Evolutionary conservation across 2,797 vertebrate genomes (phyloP).

Genomic region (Anas bernieri): DNA sequence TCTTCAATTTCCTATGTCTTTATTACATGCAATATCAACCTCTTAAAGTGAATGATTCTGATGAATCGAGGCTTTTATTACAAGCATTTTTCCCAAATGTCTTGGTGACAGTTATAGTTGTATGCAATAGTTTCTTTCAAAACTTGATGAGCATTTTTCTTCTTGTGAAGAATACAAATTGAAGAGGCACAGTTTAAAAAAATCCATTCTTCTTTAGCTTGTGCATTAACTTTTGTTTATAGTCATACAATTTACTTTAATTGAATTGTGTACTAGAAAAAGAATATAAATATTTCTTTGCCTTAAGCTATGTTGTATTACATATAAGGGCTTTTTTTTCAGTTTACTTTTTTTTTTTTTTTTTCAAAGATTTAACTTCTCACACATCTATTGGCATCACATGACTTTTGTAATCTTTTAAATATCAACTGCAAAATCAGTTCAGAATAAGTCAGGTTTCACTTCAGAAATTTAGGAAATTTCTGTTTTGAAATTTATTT

Average conservation of each 20-base stretch:
- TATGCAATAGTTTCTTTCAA: not conserved
- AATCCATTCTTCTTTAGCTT: not conserved
- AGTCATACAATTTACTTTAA: not conserved
- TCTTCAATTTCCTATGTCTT: not conserved
- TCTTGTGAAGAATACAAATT: not conserved
- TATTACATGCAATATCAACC: not conserved
- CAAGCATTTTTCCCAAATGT: not conserved
- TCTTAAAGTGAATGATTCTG: not conserved
- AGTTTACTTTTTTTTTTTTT: not conserved
- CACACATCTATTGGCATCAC: not conserved
- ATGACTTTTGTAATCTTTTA: not conserved
- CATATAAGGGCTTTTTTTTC: not conserved
- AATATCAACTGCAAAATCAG: not conserved
- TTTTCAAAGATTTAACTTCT: not conserved
- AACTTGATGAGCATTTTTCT: not conserved
- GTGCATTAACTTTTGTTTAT: not conserved
- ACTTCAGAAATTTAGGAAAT: not conserved
- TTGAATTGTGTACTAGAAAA: not conserved
- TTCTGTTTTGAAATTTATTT: not conserved
- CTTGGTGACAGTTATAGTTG: not conserved
- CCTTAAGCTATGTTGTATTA: not conserved
- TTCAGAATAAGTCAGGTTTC: not conserved
- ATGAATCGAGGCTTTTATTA: not conserved
- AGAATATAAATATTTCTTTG: not conserved
- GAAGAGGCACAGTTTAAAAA: not conserved